phyloP scores from a whole-genome alignment of 2,113 vertebrate genomes.

The Actenoides lindsayi region DNA sequence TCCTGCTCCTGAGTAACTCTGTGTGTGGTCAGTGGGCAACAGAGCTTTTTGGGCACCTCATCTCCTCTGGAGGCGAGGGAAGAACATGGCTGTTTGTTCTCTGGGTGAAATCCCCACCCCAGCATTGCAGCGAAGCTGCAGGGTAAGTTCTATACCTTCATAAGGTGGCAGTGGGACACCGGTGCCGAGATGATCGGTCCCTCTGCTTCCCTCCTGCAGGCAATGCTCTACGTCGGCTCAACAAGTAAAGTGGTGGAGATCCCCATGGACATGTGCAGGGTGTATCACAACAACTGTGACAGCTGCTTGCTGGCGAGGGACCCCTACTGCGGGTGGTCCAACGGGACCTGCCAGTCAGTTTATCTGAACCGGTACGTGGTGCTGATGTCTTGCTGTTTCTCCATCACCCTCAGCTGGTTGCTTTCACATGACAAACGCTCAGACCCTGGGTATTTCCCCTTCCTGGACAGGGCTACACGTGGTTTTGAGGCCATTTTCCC shows the following conservation, averaged over 20 bases:
- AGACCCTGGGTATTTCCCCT: accelerated
- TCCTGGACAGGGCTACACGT: accelerated
- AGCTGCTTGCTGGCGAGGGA: slow-evolving; percentile 78
- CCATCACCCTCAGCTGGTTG: not conserved
- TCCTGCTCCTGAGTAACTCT: not conserved
- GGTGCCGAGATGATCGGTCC: accelerated
- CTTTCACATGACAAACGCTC: accelerated
- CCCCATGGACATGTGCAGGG: slow-evolving; percentile 72
- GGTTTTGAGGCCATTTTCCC: not conserved
- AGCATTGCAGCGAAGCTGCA: too few species aligned
- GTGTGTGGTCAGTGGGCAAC: not conserved
- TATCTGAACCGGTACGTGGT: slow-evolving; percentile 32
- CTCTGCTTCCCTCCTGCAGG: slow-evolving; percentile 42
- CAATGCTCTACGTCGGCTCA: slow-evolving; percentile 72
- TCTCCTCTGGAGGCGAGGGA: not conserved
- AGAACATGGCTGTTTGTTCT: not conserved
- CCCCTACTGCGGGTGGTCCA: slow-evolving; percentile 76
- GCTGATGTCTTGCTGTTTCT: accelerated
- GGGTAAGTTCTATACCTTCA: accelerated
- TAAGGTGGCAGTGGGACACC: accelerated
- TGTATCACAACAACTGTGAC: slow-evolving; percentile 68
- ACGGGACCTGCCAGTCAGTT: slow-evolving; percentile 47
- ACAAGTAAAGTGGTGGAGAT: slow-evolving; percentile 64
- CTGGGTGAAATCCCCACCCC: not conserved
- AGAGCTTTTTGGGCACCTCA: not conserved